Conservation (phyloP, 2,888 invertebrate genomes). For the Adineta ricciae region DNA sequence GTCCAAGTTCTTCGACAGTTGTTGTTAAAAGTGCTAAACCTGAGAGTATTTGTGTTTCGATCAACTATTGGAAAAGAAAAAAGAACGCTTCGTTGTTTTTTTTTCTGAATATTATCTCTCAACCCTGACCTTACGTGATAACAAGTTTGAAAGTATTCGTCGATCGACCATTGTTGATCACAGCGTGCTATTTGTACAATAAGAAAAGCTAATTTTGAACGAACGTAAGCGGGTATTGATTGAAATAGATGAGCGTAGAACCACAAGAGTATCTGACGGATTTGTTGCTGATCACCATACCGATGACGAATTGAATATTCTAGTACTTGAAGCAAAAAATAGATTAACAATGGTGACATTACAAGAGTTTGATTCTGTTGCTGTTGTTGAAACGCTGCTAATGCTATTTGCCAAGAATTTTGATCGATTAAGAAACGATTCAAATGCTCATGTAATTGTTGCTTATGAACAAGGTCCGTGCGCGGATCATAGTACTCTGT, state of each 20-base stretch:
- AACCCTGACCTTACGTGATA: conserved; percentile 15
- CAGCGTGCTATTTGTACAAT: conserved; percentile 10
- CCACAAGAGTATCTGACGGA: background rate
- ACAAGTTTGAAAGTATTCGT: conserved; percentile 6
- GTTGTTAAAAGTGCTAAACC: conserved; percentile 5
- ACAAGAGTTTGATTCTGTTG: background rate
- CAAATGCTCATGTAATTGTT: conserved; percentile 9
- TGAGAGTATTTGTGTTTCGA: background rate
- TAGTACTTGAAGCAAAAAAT: conserved; percentile 4
- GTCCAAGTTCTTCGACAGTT: background rate
- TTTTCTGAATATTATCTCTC: too few relatives aligned
- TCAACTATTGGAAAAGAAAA: background rate
- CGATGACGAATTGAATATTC: background rate
- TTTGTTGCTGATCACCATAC: background rate
- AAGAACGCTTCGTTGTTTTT: background rate
- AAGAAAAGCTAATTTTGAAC: background rate
- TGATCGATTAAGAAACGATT: background rate
- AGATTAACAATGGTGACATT: background rate
- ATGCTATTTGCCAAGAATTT: background rate
- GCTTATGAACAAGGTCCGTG: background rate
- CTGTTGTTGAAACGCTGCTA: background rate
- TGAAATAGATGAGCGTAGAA: background rate
- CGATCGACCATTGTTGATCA: background rate
- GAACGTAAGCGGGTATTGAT: background rate
- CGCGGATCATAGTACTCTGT: background rate